Evolutionary conservation across 2,888 invertebrate species (phyloP), one percentile per base, ranked within the genome.

Genomic region (Subacronicta megacephala): DNA sequence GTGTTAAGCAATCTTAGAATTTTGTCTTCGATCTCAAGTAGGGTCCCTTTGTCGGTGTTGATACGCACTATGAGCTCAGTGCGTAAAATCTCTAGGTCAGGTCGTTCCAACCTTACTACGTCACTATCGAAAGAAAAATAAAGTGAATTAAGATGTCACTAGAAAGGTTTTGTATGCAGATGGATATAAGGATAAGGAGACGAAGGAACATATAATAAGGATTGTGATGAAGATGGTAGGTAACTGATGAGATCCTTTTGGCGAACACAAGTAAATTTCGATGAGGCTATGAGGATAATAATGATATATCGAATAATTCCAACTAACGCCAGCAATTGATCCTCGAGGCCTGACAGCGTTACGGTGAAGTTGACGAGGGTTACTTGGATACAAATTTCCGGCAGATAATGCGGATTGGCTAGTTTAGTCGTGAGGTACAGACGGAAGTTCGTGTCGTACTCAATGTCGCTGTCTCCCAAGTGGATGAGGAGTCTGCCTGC

Each of bases 321-420:
- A 35, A 95, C 95, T 96, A 95, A 96, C 98, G 98, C 98, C 36
- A 99, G 92, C 35, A 99, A 90, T 84, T 99, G 99, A 88, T 99
- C 99, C 86, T 99, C 98, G 3, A 99, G 93, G 3, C 99, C 99
- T 40, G 96, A 96, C 0, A 96, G 96, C 0, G 98, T 98, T 31
- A 99, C 98, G 49, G 98, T 97, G 84, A 99, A 99, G 90, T 99
- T 99, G 7, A 99, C 97, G 10, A 99, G 94, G 0, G 98, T 98
- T 1, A 98, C 98, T 94, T 98, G 98, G 59, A 98, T 98, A 81
- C 98, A 98, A 62, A 98, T 96, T 71, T 99, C 98, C 0, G 99
- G 99, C 63, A 98, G 90, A 88, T 98, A 99, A 91, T 98, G 98
- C 0, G 99, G 99, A 94, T 99, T 99, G 0, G 98, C 95, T 52